Base-by-base conservation (phyloP, 2,888 invertebrate species). In the Andrena flavipes region DNA sequence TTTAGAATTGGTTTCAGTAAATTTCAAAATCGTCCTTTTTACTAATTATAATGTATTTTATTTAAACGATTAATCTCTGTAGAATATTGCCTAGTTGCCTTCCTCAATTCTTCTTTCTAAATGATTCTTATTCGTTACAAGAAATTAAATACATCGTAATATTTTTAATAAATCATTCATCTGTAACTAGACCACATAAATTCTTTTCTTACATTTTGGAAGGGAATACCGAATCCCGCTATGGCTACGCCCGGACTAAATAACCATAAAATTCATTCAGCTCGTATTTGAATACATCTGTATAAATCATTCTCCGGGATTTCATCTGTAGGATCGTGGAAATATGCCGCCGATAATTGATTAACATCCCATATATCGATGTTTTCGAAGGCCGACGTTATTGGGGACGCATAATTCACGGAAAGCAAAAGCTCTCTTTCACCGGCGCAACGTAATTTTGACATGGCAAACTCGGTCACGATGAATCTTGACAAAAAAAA, bases 341-440 rank as follows among this genome's bases (percentile, higher is more conserved):
- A 62, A 62, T 62, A 33, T 49, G 29, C 26, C 29, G 5, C n/a
- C 26, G 29, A 48, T 64, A 76, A 56, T 62, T 23, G 62, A 54
- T 63, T 33, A 71, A 49, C 30, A 42, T 20, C 20, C 35, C 71
- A 2, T 48, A 42, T 62, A 51, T 68, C 42, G 42, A 62, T n/a
- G 51, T 74, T 29, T 51, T 16, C 49, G 16, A 10, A 42, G 13
- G n/a, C n/a, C 74, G 48, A 68, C 60, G 67, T 79, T 80, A 71
- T 56, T 54, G 67, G 51, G 3, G 26, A 29, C 33, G 68, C 48
- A 63, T 67, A 79, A 72, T 62, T 80, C 67, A 70, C 62, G 26
- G 35, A 70, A 29, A 16, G 26, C 56, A 60, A 77, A 56, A 42
- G 49, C 68, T n/a, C 30, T 77, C 26, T 78, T 63, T 59, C 64